Evolutionary conservation across 1,140 invertebrate species (phyloP), one percentile per base, ranked within the genome.

Genomic region (Brachionus paranguensis): DNA sequence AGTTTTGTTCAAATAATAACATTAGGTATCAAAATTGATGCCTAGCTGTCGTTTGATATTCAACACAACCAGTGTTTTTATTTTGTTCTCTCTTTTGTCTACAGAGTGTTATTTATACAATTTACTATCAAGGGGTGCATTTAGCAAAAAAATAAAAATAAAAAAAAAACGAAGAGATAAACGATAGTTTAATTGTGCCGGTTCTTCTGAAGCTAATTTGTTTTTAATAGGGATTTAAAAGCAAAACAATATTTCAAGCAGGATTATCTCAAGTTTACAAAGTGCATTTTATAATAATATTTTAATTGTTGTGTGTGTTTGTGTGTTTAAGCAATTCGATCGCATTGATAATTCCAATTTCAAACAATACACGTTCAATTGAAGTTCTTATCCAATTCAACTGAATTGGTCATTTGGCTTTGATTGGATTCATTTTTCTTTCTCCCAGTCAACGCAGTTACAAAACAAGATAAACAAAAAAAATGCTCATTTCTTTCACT

Each of bases 221-320:
- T 72, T 72, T 72, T 72, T 72, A 43, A 72, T 72, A 43, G 41
- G 37, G 68, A 72, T 72, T 72, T 68, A 68, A 33, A n/a, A 68
- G 33, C 12, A 37, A 68, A 33, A 68, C 37, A 72, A 17, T n/a
- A 72, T 29, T 68, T 33, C 27, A 43, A 72, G 68, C 33, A 72
- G 68, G 68, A 72, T 72, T 72, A 72, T 72, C 68, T 72, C 68
- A 72, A 45, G 68, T 72, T 72, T 72, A 72, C 68, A 72, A 72
- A 72, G 68, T 72, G 33, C 47, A 37, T 72, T 72, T 41, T 72
- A 41, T 72, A 41, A 72, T 72, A 72, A 43, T 33, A 72, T 72
- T 72, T 72, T 72, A 72, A 72, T 72, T 72, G 68, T 29, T 72
- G n/a, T 72, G 17, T 41, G 29, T 72, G 43, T 72, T 45, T 37